These are phyloP conservation scores for Rhadinocentrus ornatus DNA, from an alignment of 2,797 vertebrate genomes.

Conservation along the genomic window DNA sequence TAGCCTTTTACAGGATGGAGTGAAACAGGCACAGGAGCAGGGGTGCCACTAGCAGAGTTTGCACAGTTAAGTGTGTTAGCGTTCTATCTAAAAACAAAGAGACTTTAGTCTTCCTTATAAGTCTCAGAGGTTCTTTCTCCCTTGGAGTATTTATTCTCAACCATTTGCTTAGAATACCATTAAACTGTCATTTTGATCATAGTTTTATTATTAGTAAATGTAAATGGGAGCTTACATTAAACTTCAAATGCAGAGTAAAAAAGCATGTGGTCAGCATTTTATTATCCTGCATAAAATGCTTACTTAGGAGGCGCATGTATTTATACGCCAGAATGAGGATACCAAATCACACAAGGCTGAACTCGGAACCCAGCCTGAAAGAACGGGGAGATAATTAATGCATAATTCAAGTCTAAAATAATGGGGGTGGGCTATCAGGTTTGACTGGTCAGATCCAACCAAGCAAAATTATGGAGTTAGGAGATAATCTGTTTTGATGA, in stretches of 20 bases:
- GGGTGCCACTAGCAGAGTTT: constrained; percentile 66
- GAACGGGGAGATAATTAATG: constrained; percentile 42
- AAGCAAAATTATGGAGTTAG: constrained; percentile 58
- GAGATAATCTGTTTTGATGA: constrained; percentile 61
- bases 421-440: constrained; percentile 48
- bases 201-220: constrained; percentile 70
- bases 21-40: constrained; percentile 59
- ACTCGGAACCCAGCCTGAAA: constrained; percentile 14
- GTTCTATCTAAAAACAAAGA: constrained; percentile 25
- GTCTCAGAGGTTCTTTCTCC: constrained; percentile 5
- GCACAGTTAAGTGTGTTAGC: constrained; percentile 57
- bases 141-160: constrained; percentile 51
- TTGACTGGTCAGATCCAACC: constrained; percentile 46
- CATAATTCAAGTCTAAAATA: constrained; percentile 52
- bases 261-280: constrained; percentile 69
- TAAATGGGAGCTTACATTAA: constrained; percentile 71
- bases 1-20: constrained; percentile 64
- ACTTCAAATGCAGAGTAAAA: constrained; percentile 67
- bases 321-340: constrained; percentile 46
- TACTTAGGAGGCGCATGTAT: constrained; percentile 34
- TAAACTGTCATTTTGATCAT: constrained; percentile 61
- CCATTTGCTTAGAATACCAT: constrained; percentile 57
- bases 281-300: constrained; percentile 71
- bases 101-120: constrained; percentile 31
- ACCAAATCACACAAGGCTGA: constrained; percentile 38